Percentiles rank a stretch among this genome's conserved stretches.
phyloP scores from a whole-genome alignment of 2,888 invertebrate species.

The Netelia inedita region DNA sequence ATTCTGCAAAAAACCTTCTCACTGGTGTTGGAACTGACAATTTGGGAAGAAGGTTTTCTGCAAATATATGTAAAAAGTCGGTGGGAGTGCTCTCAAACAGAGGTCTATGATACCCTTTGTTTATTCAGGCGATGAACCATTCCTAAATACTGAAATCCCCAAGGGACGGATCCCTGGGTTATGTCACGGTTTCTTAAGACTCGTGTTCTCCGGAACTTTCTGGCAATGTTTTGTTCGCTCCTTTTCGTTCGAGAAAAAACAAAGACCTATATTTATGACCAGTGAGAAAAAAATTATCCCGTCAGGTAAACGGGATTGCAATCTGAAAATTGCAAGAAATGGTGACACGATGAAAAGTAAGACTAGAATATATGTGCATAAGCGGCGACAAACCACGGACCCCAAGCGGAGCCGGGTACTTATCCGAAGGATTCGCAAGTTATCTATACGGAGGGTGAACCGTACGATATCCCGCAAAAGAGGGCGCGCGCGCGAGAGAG shows the following conservation, averaged over 20 bases:
- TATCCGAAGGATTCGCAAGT: constrained; percentile 50
- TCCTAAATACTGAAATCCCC: background rate
- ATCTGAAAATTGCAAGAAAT: constrained; percentile 38
- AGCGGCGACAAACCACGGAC: constrained; percentile 35
- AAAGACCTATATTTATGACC: background rate
- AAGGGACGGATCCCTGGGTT: constrained; percentile 31
- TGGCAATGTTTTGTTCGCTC: background rate
- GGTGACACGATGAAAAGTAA: constrained; percentile 1
- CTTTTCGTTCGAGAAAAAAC: constrained; percentile 6
- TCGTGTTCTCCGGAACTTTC: background rate
- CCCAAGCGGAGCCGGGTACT: constrained; percentile 31
- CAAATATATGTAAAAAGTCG: no score
- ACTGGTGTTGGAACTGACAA: no score
- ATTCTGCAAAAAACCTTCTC: no score
- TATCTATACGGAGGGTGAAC: constrained; percentile 32
- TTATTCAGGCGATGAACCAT: background rate
- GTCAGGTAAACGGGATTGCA: background rate
- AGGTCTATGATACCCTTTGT: background rate
- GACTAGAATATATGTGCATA: background rate
- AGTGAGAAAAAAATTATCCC: background rate
- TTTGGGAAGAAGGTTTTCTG: no score
- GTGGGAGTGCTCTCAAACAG: no score
- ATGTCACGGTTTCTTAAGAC: constrained; percentile 1
- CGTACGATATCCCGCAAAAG: constrained; percentile 28
- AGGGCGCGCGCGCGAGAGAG: background rate